Evolutionary conservation across 2,888 invertebrate genomes (phyloP), one percentile per base, ranked within the genome.

Genomic region (Drosophila parthenogenetica): DNA sequence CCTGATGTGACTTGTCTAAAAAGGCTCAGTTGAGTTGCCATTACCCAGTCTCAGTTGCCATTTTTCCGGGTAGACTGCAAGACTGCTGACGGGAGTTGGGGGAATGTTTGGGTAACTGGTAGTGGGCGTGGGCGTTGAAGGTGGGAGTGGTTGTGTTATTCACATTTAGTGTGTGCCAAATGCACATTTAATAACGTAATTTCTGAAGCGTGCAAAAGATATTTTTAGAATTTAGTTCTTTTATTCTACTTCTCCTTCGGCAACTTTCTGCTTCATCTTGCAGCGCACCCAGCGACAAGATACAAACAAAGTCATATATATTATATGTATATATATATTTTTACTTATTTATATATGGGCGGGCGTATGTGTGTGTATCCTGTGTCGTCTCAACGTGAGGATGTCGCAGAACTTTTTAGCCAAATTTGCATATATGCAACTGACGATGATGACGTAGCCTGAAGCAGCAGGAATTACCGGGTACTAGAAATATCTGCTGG

Each of bases 131-230:
- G 29, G 29, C 29, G 29, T 29, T 29, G 2, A 8, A 8, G 8
- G 49, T 35, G 51, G 45, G 60, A 35, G 60, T 45, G 63, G 5
- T 53, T 35, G 51, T 80, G 69, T 54, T 63, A 67, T 79, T 73
- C 81, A 70, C 79, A 81, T 89, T 86, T 87, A 84, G 87, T 81
- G 77, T 77, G 81, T 81, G 87, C 77, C 87, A 83, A 89, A 81
- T 83, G 78, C 79, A 89, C 84, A 86, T 90, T 90, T 89, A 89
- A 90, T 89, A 90, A 86, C 82, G 86, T 89, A 81, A 89, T 86
- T 84, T 89, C 69, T 86, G 75, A 89, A 87, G 87, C 84, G 87
- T 87, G 81, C 79, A 82, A 79, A 72, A 86, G 76, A 87, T 90
- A 90, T 89, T 88, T 89, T 88, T 76, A 79, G 76, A 88, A 79